phyloP scores from a whole-genome alignment of 2,888 invertebrate species.

The Aporophyla lueneburgensis region DNA sequence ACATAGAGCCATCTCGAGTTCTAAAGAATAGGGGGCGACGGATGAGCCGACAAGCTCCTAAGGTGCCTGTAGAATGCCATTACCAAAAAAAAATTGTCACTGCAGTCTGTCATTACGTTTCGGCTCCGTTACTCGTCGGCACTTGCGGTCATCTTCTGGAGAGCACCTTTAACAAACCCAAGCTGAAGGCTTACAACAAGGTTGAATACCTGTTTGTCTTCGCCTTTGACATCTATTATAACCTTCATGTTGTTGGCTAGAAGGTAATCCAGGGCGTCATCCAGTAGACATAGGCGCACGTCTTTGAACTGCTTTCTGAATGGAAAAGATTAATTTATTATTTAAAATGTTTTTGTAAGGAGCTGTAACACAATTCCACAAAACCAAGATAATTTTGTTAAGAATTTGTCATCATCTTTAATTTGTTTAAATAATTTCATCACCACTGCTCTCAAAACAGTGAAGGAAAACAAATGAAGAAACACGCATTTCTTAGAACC shows the following conservation, averaged over 20 bases:
- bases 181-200: not conserved
- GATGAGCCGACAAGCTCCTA: no score
- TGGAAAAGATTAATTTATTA: slow-evolving; percentile 8
- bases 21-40: no score
- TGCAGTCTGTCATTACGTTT: not conserved
- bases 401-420: no score
- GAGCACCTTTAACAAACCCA: not conserved
- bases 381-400: no score
- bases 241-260: slow-evolving; percentile 92
- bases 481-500: no score
- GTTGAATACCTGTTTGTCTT: slow-evolving; percentile 88
- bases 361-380: no score
- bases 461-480: no score
- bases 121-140: not conserved
- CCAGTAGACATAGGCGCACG: slow-evolving; percentile 92
- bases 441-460: no score
- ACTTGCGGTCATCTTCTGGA: not conserved
- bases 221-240: slow-evolving; percentile 95
- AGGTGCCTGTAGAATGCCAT: no score
- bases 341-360: no score
- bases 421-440: no score
- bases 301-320: slow-evolving; percentile 91
- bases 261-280: slow-evolving; percentile 93
- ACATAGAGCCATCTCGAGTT: no score
- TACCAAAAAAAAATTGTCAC: not conserved